Evolutionary conservation across 2,113 vertebrate species (phyloP).

Genomic region (Chaetura pelagica): DNA sequence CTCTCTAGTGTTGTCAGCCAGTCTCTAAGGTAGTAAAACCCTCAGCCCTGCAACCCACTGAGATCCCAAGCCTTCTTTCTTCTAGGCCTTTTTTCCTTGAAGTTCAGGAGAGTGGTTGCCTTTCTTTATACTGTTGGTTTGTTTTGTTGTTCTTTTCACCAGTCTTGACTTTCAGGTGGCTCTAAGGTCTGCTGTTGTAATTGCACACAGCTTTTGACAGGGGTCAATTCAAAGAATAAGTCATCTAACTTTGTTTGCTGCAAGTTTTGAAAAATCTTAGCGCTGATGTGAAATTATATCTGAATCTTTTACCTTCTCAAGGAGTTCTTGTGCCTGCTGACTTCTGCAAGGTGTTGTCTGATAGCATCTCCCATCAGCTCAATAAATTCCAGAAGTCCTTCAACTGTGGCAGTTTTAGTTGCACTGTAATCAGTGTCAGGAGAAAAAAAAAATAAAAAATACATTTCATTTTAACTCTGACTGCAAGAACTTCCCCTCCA

Average conservation of each 20-base stretch:
- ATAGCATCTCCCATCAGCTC: not conserved
- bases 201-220: not conserved
- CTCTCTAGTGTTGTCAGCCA: not conserved
- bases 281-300: not conserved
- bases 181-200: not conserved
- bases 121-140: not conserved
- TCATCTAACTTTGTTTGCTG: not conserved
- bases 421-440: not conserved
- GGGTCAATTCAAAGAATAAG: not conserved
- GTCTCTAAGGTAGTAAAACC: not conserved
- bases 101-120: not conserved
- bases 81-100: not conserved
- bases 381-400: not conserved
- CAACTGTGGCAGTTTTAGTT: not conserved
- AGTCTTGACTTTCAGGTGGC: not conserved
- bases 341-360: not conserved
- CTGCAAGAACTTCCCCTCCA: not conserved
- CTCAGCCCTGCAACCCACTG: not conserved
- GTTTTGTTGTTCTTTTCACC: not conserved
- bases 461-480: not conserved
- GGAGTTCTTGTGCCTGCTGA: not conserved
- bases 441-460: too few species aligned
- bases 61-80: not conserved
- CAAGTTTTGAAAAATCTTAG: not conserved
- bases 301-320: not conserved